These are phyloP conservation scores for Amniataba percoides DNA, from an alignment of 2,797 vertebrate genomes.

Conservation along the genomic window DNA sequence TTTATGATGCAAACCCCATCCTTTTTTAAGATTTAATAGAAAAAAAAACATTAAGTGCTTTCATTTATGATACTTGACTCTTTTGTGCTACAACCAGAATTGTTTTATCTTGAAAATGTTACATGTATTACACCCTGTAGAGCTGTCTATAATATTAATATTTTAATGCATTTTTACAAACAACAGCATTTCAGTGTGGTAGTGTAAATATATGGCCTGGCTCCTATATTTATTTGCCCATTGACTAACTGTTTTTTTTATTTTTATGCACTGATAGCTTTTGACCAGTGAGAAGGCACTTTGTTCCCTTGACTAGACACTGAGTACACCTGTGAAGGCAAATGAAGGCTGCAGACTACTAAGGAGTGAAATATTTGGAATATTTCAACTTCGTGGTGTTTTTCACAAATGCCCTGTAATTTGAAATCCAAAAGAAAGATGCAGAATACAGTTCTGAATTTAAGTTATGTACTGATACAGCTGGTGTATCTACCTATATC, in stretches of 20 bases:
- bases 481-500: background rate
- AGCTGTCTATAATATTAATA: background rate
- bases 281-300: slow-evolving; percentile 11
- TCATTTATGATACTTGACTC: background rate
- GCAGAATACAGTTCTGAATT: background rate
- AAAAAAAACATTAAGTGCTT: background rate
- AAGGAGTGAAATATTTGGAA: background rate
- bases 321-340: slow-evolving; percentile 17
- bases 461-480: background rate
- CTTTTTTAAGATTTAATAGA: background rate
- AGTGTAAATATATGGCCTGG: slow-evolving; percentile 11
- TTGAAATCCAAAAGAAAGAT: background rate
- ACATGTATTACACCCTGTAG: background rate
- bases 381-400: background rate
- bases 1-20: background rate
- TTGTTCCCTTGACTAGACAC: slow-evolving; percentile 23
- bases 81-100: background rate
- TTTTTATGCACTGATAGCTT: slow-evolving; percentile 4
- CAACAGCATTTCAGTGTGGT: background rate
- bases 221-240: slow-evolving; percentile 15
- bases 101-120: background rate
- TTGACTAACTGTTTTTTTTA: slow-evolving; percentile 8
- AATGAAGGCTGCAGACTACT: slow-evolving; percentile 14
- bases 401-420: background rate
- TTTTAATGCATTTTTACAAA: background rate